Conservation (phyloP, 1,140 invertebrate species). For the Copidosoma floridanum region DNA sequence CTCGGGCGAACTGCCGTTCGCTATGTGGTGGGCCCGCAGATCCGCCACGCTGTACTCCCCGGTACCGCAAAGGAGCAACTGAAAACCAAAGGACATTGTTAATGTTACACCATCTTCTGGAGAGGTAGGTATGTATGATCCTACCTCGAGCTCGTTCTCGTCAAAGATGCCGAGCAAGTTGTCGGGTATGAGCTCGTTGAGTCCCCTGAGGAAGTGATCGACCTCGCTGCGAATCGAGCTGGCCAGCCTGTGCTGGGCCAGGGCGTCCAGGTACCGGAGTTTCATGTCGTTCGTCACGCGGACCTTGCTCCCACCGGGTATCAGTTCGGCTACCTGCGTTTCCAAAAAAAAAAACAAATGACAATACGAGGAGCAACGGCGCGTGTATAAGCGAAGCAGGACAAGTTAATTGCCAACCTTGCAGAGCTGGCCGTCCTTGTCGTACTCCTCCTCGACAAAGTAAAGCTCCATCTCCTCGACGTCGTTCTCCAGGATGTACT, state of each 20-base stretch:
- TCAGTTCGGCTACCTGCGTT: slow-evolving; percentile 48
- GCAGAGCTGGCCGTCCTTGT: slow-evolving; percentile 70
- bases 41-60: slow-evolving; percentile 90
- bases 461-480: slow-evolving; percentile 81
- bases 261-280: slow-evolving; percentile 80
- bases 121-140: no score
- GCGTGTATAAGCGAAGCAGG: neutral
- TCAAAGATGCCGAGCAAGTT: slow-evolving; percentile 93
- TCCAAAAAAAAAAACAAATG: neutral
- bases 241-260: slow-evolving; percentile 85
- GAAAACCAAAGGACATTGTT: slow-evolving; percentile 43
- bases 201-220: slow-evolving; percentile 83
- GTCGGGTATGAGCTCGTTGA: slow-evolving; percentile 88
- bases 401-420: slow-evolving; percentile 56
- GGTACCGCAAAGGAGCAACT: slow-evolving; percentile 88
- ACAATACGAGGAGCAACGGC: neutral
- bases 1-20: slow-evolving; percentile 79
- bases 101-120: neutral
- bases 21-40: slow-evolving; percentile 82
- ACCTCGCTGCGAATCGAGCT: slow-evolving; percentile 80
- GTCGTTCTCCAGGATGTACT: slow-evolving; percentile 89
- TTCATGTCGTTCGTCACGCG: slow-evolving; percentile 77
- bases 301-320: slow-evolving; percentile 53
- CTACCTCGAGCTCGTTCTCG: slow-evolving; percentile 93
- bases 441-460: slow-evolving; percentile 89